phyloP scores from a whole-genome alignment of 2,888 invertebrate species.

The Diploptera punctata region DNA sequence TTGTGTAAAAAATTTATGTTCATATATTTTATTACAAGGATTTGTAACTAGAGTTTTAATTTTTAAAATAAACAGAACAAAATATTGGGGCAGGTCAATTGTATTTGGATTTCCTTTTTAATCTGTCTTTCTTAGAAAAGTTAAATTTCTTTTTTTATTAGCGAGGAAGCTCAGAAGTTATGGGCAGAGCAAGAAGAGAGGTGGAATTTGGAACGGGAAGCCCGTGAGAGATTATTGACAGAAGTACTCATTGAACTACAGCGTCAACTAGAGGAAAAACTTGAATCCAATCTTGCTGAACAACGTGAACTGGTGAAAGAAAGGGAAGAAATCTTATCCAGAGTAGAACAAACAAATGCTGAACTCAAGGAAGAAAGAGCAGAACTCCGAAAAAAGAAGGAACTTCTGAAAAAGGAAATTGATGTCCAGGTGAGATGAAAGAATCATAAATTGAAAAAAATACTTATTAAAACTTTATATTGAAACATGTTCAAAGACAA shows the following conservation, averaged over 20 bases:
- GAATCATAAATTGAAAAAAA: neutral
- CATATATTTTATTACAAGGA: too few relatives aligned
- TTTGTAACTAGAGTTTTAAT: too few relatives aligned
- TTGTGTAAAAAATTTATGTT: too few relatives aligned
- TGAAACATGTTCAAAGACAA: too few relatives aligned
- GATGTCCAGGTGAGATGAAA: slow-evolving; percentile 32
- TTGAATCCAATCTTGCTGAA: slow-evolving; percentile 35
- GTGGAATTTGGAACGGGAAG: slow-evolving; percentile 40
- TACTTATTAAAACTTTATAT: too few relatives aligned
- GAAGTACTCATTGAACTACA: slow-evolving; percentile 36
- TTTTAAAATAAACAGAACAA: too few relatives aligned
- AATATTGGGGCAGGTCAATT: too few relatives aligned
- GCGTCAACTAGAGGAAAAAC: slow-evolving; percentile 32
- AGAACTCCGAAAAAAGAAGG: slow-evolving; percentile 20
- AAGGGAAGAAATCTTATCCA: slow-evolving; percentile 27
- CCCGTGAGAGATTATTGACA: slow-evolving; percentile 37
- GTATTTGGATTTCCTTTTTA: too few relatives aligned
- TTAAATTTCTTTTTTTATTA: slow-evolving; percentile 16
- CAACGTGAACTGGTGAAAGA: slow-evolving; percentile 32
- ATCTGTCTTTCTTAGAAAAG: too few relatives aligned
- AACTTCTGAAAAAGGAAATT: slow-evolving; percentile 26
- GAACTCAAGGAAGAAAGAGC: slow-evolving; percentile 36
- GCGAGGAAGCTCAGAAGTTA: slow-evolving; percentile 42
- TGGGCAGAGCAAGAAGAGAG: slow-evolving; percentile 41
- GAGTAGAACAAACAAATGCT: slow-evolving; percentile 33